Evolutionary conservation across 2,888 invertebrate genomes (phyloP).

Genomic region (Ptychoptera albimana): DNA sequence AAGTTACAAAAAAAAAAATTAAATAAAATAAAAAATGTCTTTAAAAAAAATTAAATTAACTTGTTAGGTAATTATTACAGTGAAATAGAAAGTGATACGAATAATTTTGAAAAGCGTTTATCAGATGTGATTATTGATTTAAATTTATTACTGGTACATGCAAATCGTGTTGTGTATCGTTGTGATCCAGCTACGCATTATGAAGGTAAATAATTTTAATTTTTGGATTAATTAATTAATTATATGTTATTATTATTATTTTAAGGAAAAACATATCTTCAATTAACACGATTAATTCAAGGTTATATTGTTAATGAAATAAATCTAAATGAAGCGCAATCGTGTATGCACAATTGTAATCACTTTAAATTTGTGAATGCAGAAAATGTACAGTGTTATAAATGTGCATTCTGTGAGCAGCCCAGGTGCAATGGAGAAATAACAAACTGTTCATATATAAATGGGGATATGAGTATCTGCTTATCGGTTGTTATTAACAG

Average conservation of each 20-base stretch:
- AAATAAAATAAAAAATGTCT: no score
- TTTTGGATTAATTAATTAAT: no score
- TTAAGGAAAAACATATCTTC: constrained; percentile 64
- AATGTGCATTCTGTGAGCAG: constrained; percentile 55
- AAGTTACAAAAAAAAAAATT: no score
- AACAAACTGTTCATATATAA: constrained; percentile 58
- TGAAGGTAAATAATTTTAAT: no score
- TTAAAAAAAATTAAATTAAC: no score
- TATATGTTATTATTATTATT: no score
- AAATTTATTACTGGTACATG: constrained; percentile 47
- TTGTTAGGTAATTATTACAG: no score
- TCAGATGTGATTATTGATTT: no score
- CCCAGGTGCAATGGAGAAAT: constrained; percentile 52
- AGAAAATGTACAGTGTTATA: constrained; percentile 53
- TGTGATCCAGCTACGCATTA: constrained; percentile 60
- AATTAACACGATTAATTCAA: constrained; percentile 65
- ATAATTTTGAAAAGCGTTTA: no score
- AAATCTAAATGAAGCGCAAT: constrained; percentile 58
- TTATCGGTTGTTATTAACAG: constrained; percentile 41
- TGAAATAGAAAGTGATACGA: no score
- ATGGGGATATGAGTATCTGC: constrained; percentile 79
- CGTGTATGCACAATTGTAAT: constrained; percentile 64
- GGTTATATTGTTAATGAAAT: constrained; percentile 82
- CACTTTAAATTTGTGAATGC: constrained; percentile 61
- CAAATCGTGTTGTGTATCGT: constrained; percentile 55